A percentile compares a stretch with the other conserved stretches of the same genome.
phyloP scores from a whole-genome alignment of 2,888 invertebrate genomes.

The Automeris io region DNA sequence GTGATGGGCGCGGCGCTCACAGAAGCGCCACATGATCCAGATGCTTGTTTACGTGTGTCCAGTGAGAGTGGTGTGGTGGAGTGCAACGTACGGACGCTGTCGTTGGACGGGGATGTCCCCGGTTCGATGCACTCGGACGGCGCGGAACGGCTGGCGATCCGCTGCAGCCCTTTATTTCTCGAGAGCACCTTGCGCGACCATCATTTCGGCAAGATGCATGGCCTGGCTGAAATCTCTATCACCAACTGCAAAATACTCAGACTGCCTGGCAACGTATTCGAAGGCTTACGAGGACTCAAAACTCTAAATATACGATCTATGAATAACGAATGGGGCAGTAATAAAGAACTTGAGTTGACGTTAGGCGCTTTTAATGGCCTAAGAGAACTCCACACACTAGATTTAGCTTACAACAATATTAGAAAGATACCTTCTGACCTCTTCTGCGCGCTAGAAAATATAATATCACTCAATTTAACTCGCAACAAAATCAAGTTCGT shows the following conservation, averaged over 20 bases:
- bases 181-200: slow-evolving; percentile 87
- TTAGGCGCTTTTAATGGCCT: slow-evolving; percentile 85
- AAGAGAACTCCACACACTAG: slow-evolving; percentile 85
- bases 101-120: slow-evolving; percentile 81
- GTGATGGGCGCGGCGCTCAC: slow-evolving; percentile 74
- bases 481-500: slow-evolving; percentile 88
- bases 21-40: slow-evolving; percentile 67
- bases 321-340: slow-evolving; percentile 86
- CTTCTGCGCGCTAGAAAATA: slow-evolving; percentile 87
- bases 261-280: slow-evolving; percentile 86
- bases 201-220: slow-evolving; percentile 84
- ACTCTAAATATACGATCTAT: slow-evolving; percentile 86
- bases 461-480: slow-evolving; percentile 90
- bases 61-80: slow-evolving; percentile 56
- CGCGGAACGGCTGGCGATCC: slow-evolving; percentile 83
- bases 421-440: slow-evolving; percentile 85
- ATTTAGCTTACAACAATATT: slow-evolving; percentile 88
- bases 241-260: slow-evolving; percentile 88
- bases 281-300: slow-evolving; percentile 87
- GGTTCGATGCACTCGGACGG: slow-evolving; percentile 81
- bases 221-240: slow-evolving; percentile 86
- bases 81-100: slow-evolving; percentile 84
- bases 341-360: slow-evolving; percentile 83
- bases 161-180: slow-evolving; percentile 77
- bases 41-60: slow-evolving; percentile 64